Evolutionary conservation across 2,888 invertebrate genomes (phyloP).

Genomic region (Drosophila nr. perissopoda): DNA sequence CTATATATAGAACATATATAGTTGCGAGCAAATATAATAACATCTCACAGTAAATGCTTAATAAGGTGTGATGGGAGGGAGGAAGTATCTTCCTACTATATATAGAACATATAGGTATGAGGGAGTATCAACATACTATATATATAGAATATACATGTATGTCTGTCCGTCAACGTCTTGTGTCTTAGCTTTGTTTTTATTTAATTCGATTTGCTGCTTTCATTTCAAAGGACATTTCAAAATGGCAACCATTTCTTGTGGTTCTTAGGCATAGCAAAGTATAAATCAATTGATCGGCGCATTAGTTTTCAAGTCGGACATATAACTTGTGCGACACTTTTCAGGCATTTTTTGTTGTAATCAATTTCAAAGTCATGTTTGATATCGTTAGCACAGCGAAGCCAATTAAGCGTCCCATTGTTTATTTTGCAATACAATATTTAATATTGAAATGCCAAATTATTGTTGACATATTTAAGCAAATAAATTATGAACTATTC

Average conservation of each 20-base stretch:
- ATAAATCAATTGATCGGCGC: not conserved
- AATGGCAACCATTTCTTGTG: slow-evolving; percentile 3
- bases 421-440: not conserved
- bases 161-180: not conserved
- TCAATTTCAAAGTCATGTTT: not conserved
- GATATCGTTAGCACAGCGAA: not conserved
- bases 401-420: not conserved
- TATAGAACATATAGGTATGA: not conserved
- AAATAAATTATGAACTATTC: slow-evolving; percentile 3
- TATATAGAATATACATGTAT: not conserved
- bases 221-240: not conserved
- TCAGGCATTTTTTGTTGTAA: not conserved
- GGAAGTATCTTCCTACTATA: not conserved
- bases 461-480: not conserved
- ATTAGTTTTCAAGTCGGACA: not conserved
- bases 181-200: slow-evolving; percentile 19
- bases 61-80: not conserved
- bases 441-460: not conserved
- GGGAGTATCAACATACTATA: not conserved
- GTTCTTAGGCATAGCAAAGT: not conserved
- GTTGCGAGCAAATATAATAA: not conserved
- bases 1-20: not conserved
- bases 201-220: slow-evolving; percentile 35
- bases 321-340: not conserved
- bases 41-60: not conserved